Evolutionary conservation across 2,797 vertebrate genomes (phyloP).

Genomic region (Micromesistius poutassou): DNA sequence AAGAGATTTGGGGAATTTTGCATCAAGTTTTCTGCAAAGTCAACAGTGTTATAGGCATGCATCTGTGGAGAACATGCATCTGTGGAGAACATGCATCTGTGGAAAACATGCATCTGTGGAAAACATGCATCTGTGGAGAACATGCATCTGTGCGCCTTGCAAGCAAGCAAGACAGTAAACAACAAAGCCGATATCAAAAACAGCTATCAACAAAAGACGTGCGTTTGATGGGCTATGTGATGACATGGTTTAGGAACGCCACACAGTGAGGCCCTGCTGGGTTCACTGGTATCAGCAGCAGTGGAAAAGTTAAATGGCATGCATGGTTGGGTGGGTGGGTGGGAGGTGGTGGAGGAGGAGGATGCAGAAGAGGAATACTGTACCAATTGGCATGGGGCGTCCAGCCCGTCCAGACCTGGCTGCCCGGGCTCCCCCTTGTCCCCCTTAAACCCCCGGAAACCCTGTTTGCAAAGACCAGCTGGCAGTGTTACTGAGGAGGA

Average conservation of each 20-base stretch:
- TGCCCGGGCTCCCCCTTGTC: slow-evolving; percentile 99
- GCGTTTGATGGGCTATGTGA: slow-evolving; percentile 42
- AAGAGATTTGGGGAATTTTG: slow-evolving; percentile 11
- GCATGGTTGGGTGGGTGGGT: slow-evolving; percentile 82
- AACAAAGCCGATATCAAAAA: neutral
- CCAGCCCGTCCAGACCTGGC: slow-evolving; percentile 99
- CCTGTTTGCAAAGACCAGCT: slow-evolving; percentile 99
- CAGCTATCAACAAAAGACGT: neutral
- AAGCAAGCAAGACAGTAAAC: no score
- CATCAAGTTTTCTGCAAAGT: neutral
- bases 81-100: neutral
- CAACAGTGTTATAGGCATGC: neutral
- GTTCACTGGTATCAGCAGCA: neutral
- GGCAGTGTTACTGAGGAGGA: slow-evolving; percentile 88
- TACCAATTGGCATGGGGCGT: slow-evolving; percentile 99
- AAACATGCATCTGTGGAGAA: neutral
- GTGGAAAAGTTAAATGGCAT: slow-evolving; percentile 74
- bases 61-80: neutral
- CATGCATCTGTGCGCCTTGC: slow-evolving; percentile 4
- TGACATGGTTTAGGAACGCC: slow-evolving; percentile 37
- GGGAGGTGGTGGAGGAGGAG: slow-evolving; percentile 51
- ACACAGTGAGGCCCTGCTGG: slow-evolving; percentile 13
- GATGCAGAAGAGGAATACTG: slow-evolving; percentile 98
- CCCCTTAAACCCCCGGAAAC: slow-evolving; percentile 99
- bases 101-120: no score